phyloP scores from a whole-genome alignment of 2,888 invertebrate species.

The Clitarchus hookeri region DNA sequence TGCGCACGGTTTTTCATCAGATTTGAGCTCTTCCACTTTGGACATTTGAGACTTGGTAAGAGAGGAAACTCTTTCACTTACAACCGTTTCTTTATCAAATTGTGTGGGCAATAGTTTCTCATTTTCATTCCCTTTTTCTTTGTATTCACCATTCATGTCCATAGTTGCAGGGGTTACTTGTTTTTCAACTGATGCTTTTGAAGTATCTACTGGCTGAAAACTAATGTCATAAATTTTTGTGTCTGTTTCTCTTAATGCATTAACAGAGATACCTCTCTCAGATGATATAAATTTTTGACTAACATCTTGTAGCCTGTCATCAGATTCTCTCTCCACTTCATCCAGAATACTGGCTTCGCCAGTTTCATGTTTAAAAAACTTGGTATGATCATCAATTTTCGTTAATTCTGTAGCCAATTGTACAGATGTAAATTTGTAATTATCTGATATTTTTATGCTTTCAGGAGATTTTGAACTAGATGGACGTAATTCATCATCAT shows the following conservation, averaged over 20 bases:
- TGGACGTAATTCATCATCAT: background rate
- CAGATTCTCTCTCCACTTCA: conserved; percentile 25
- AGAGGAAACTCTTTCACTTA: too few relatives aligned
- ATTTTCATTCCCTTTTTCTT: background rate
- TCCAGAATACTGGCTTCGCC: conserved; percentile 37
- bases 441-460: background rate
- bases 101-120: too few relatives aligned
- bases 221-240: background rate
- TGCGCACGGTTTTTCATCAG: background rate
- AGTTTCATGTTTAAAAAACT: background rate
- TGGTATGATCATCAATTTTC: conserved; percentile 12
- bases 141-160: background rate
- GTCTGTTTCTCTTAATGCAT: conserved; percentile 25
- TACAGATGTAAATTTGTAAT: background rate
- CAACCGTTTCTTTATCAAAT: too few relatives aligned
- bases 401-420: background rate
- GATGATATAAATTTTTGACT: background rate
- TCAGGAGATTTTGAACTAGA: background rate
- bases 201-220: background rate
- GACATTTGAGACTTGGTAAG: background rate
- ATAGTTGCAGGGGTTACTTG: background rate
- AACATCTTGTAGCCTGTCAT: background rate
- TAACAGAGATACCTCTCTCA: conserved; percentile 22
- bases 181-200: background rate
- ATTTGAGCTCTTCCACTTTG: background rate